A percentile compares a stretch with the other conserved stretches of the same genome.
phyloP scores from a whole-genome alignment of 2,113 vertebrate genomes.

The Cygnus atratus region DNA sequence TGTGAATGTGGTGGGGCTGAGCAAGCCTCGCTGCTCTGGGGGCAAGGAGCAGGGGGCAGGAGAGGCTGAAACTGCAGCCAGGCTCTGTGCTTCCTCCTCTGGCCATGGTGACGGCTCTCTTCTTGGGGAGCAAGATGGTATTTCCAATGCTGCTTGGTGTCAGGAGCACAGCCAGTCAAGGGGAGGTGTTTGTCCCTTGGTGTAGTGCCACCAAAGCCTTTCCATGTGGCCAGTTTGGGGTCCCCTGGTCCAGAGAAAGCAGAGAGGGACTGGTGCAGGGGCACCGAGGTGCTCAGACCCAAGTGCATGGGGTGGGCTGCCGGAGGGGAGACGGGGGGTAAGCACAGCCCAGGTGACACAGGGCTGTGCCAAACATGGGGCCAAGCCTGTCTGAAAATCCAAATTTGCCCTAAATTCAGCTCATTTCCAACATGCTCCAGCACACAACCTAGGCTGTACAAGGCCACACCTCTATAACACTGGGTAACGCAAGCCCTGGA shows the following conservation, averaged over 20 bases:
- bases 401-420: background rate
- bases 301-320: fast-evolving
- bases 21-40: fast-evolving
- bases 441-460: background rate
- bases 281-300: background rate
- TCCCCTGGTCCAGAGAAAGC: background rate
- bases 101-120: background rate
- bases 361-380: fast-evolving
- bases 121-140: background rate
- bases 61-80: background rate
- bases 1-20: background rate
- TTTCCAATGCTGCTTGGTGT: background rate
- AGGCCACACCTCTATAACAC: fast-evolving
- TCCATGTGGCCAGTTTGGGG: fast-evolving
- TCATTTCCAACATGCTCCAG: fast-evolving
- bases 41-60: background rate
- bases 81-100: background rate
- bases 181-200: background rate
- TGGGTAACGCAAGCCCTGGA: background rate
- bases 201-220: background rate
- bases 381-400: background rate
- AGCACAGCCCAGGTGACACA: fast-evolving
- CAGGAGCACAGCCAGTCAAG: fast-evolving
- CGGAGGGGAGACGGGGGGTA: background rate
- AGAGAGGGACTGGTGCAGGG: fast-evolving